Evolutionary conservation across 2,113 vertebrate species (phyloP), one percentile per base, ranked within the genome.

Genomic region (Periophthalmus modestus): DNA sequence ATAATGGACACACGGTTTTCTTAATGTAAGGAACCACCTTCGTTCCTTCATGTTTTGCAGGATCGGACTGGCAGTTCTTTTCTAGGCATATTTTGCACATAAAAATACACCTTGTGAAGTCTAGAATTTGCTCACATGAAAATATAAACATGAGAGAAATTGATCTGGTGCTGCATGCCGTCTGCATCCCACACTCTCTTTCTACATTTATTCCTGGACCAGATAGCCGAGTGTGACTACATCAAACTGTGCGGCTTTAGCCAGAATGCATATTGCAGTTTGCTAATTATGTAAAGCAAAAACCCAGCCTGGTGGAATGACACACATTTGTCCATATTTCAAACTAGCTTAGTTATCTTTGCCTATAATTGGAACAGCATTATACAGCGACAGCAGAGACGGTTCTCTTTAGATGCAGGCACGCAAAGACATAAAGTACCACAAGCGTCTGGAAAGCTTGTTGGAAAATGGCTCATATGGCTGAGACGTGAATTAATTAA

Each of bases 401-500:
- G 46, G 67, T 39, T 13, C 18, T 68, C 48, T 72, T 68, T 21
- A 72, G 50, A 55, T 63, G 66, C 58, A 68, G 7, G 24, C 24
- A 24, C 7, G 15, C 33, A 72, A 11, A 71, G 12, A 72, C 12
- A 78, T 36, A 50, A 66, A 79, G 47, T 62, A 34, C 24, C 54
- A 81, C 43, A 82, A 85, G 85, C 74, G 68, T 68, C 46, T 80
- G 46, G 75, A 74, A 59, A 88, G 81, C 84, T 59, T 15, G 54
- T 68, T 65, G 18, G 82, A 77, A 82, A 86, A 81, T 28, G 68
- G 58, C 62, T 75, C 79, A 84, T 15, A 78, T 71, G 75, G 76
- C 66, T 69, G 46, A 69, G 76, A 80, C 61, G 23, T 85, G 78
- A 66, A 82, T 86, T 87, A 84, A 90, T 88, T 89, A 75, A 82